Evolutionary conservation across 2,113 vertebrate genomes (phyloP), one percentile per base, ranked within the genome.

Genomic region (Psilopsiagon aymara): DNA sequence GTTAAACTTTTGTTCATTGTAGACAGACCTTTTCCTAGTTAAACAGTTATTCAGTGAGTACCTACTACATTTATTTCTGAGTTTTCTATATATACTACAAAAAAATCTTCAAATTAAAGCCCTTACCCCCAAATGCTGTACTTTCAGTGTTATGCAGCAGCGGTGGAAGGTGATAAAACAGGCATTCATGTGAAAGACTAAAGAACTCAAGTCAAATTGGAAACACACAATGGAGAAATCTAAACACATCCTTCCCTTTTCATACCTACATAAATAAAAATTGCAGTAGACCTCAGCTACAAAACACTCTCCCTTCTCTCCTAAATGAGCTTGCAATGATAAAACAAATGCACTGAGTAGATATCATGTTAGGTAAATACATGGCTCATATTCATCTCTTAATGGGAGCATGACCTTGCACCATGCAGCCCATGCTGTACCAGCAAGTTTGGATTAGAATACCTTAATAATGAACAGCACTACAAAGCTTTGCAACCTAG

Each of bases 341-440:
- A 52, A 90, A 3, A 69, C 9, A 69, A 69, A 52, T 11, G 2
- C 37, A 39, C 21, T 5, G 10, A 9, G 9, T 10, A 44, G 10
- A 7, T 19, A 66, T 1, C 11, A 13, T 0, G 2, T 33, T 39
- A 64, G 25, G 23, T 39, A 86, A 91, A 77, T 8, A 16, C 17
- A 43, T 5, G 18, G 41, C 71, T 49, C 29, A 21, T 7, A 52
- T 52, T 44, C 55, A 49, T n/a, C 13, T 49, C 44, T 23, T 47
- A 1, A 1, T 8, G 24, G 41, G 29, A 86, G 11, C 3, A 1
- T 4, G 18, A 83, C 14, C 63, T 31, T 0, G 1, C 37, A 52
- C 8, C n/a, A 23, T 1, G 3, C 51, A 49, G 37, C 12, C 31
- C 46, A 21, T 28, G 41, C 52, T 73, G 35, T 39, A n/a, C 21